These are phyloP conservation scores for Fopius arisanus DNA, from an alignment of 1,140 invertebrate genomes.

Conservation along the genomic window DNA sequence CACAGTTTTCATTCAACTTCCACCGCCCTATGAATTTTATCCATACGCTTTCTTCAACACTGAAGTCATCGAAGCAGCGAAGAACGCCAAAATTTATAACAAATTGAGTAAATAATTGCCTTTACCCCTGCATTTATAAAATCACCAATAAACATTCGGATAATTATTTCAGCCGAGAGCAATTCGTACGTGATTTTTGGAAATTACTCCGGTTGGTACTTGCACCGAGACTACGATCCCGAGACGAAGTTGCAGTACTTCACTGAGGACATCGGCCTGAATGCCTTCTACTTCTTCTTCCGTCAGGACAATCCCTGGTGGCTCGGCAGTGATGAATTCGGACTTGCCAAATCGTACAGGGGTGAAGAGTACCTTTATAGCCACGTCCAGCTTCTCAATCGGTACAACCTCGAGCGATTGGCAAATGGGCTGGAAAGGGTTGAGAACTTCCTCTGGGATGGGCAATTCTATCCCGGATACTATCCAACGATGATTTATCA, in stretches of 20 bases:
- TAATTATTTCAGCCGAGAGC: constrained; percentile 3
- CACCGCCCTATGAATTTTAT: constrained; percentile 71
- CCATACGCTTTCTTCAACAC: constrained; percentile 69
- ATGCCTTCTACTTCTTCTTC: constrained; percentile 71
- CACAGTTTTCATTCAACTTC: constrained; percentile 67
- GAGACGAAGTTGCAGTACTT: constrained; percentile 71
- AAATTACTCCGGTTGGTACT: constrained; percentile 66
- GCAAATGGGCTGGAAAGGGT: constrained; percentile 48
- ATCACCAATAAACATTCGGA: too few species aligned
- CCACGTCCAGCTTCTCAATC: constrained; percentile 49
- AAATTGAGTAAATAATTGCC: constrained; percentile 43
- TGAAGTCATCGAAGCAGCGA: constrained; percentile 48
- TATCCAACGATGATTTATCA: constrained; percentile 47
- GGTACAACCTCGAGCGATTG: constrained; percentile 53
- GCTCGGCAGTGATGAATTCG: constrained; percentile 55
- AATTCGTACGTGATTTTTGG: constrained; percentile 55
- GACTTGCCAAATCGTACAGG: constrained; percentile 33
- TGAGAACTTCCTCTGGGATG: constrained; percentile 50
- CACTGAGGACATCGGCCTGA: constrained; percentile 74
- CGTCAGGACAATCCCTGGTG: constrained; percentile 64
- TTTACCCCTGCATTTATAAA: too few species aligned
- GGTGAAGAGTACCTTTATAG: constrained; percentile 52
- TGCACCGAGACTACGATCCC: constrained; percentile 56
- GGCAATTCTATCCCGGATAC: constrained; percentile 46
- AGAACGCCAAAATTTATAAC: constrained; percentile 44